Percentiles rank a stretch among this genome's conserved stretches.
phyloP scores from a whole-genome alignment of 2,797 vertebrate species.

The Molossus molossus region DNA sequence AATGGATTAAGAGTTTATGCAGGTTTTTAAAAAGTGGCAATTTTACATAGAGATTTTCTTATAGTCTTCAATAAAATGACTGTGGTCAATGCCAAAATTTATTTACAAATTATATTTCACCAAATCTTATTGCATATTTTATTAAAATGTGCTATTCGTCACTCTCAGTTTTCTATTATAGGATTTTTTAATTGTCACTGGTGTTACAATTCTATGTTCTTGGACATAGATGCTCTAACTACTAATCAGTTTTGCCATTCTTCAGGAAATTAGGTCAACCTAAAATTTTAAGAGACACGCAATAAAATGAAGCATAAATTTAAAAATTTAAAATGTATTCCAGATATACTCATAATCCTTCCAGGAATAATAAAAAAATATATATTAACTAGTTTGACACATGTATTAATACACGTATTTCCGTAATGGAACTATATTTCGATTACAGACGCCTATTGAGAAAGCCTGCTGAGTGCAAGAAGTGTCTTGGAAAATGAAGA shows the following conservation, averaged over 20 bases:
- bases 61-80: neutral
- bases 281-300: neutral
- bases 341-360: neutral
- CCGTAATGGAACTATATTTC: neutral
- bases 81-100: neutral
- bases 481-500: neutral
- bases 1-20: neutral
- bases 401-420: neutral
- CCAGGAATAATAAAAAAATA: neutral
- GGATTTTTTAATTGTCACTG: neutral
- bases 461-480: fast-evolving
- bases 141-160: neutral
- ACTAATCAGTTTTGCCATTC: neutral
- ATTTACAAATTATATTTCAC: neutral
- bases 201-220: neutral
- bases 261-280: neutral
- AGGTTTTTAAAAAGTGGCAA: neutral
- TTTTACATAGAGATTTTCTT: neutral
- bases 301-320: slow-evolving; percentile 26
- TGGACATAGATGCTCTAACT: neutral
- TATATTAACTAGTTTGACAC: neutral
- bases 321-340: neutral
- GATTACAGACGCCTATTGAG: neutral
- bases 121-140: neutral
- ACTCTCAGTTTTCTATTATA: neutral